Evolutionary conservation across 2,797 vertebrate species (phyloP).

Genomic region (Chaenodraco wilsoni): DNA sequence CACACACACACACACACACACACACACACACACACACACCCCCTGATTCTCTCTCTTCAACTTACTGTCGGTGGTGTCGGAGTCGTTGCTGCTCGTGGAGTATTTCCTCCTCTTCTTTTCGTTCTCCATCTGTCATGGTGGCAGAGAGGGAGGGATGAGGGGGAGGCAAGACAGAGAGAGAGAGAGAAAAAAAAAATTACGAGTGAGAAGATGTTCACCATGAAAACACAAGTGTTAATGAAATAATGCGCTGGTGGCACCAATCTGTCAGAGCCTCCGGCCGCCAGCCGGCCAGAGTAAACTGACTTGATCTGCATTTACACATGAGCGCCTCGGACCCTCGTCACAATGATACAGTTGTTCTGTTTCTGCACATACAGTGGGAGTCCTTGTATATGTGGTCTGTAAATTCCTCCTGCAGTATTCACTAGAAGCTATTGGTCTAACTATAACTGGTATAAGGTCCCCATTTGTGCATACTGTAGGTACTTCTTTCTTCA

Average conservation of each 20-base stretch:
- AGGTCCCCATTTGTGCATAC: slow-evolving; percentile 19
- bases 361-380: slow-evolving; percentile 39
- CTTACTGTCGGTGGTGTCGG: slow-evolving; percentile 98
- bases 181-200: slow-evolving; percentile 45
- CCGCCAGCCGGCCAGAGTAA: slow-evolving; percentile 53
- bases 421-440: slow-evolving; percentile 17
- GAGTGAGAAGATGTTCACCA: slow-evolving; percentile 71
- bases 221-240: slow-evolving; percentile 69
- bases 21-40: slow-evolving; percentile 15
- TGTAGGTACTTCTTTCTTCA: not conserved
- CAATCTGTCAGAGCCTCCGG: slow-evolving; percentile 57
- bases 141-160: not conserved
- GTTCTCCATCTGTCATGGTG: slow-evolving; percentile 89
- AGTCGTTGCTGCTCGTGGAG: slow-evolving; percentile 98
- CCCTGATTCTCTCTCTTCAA: slow-evolving; percentile 40
- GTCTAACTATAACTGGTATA: not conserved
- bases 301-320: slow-evolving; percentile 49
- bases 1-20: not conserved
- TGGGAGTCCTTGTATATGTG: slow-evolving; percentile 34
- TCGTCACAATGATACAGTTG: slow-evolving; percentile 45
- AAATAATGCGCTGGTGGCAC: slow-evolving; percentile 71
- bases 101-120: slow-evolving; percentile 97
- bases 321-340: slow-evolving; percentile 42
- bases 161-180: not conserved
- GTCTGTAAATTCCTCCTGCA: slow-evolving; percentile 14